These are phyloP conservation scores for Gavialis gangeticus DNA, from an alignment of 2,113 vertebrate genomes.

Conservation along the genomic window DNA sequence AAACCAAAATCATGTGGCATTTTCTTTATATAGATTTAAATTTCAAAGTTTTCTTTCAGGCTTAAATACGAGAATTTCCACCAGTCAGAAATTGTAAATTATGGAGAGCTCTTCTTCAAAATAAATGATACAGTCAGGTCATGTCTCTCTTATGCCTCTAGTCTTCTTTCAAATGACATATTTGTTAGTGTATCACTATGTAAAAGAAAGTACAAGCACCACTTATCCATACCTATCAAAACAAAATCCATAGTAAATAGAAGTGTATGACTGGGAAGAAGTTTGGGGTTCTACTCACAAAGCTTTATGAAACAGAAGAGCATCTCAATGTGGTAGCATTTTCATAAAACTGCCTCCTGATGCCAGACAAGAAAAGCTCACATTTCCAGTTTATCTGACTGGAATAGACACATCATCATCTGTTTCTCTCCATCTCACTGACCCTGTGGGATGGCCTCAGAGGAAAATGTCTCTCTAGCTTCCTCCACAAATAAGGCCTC, in stretches of 20 bases:
- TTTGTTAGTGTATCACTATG: too few species aligned
- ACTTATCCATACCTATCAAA: too few species aligned
- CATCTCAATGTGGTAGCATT: neutral
- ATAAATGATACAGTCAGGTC: neutral
- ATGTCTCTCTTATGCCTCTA: too few species aligned
- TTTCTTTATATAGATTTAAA: neutral
- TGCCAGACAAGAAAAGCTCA: slow-evolving; percentile 29
- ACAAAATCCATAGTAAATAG: too few species aligned
- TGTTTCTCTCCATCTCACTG: neutral
- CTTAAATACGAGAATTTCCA: neutral
- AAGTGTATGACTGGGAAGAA: too few species aligned
- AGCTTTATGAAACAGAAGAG: neutral
- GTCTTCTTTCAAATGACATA: too few species aligned
- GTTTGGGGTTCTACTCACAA: too few species aligned
- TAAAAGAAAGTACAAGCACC: too few species aligned
- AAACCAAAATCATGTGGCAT: neutral
- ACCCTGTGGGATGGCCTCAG: slow-evolving; percentile 46
- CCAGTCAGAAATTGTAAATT: neutral
- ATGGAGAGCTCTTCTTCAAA: slow-evolving; percentile 15
- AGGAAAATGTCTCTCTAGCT: slow-evolving; percentile 43
- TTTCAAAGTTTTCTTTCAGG: neutral
- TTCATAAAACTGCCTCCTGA: neutral
- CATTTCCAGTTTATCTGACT: neutral
- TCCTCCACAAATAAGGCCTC: neutral
- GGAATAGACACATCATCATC: slow-evolving; percentile 13